Evolutionary conservation across 2,797 vertebrate genomes (phyloP).

Genomic region (Pachyuromys duprasi): DNA sequence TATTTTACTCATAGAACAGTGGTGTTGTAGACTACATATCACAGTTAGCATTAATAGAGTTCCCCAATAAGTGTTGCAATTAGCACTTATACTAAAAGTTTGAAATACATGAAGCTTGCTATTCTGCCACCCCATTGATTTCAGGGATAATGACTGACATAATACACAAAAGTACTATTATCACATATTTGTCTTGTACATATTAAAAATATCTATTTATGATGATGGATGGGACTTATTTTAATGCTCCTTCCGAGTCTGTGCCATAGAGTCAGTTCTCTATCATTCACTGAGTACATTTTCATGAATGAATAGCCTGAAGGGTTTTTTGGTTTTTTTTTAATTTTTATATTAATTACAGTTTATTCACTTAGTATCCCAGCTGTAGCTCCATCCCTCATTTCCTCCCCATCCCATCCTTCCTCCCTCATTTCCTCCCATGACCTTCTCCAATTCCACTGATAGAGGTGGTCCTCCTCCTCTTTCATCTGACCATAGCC

Average conservation of each 20-base stretch:
- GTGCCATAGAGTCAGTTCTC: neutral
- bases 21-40: neutral
- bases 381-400: too few relatives aligned
- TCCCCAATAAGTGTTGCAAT: neutral
- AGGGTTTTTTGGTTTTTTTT: too few relatives aligned
- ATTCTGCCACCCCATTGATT: neutral
- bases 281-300: neutral
- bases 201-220: neutral
- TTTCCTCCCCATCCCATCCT: too few relatives aligned
- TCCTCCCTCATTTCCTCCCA: too few relatives aligned
- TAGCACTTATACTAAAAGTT: neutral
- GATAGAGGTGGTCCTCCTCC: too few relatives aligned
- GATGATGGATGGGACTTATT: neutral
- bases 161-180: neutral
- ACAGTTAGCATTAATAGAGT: slow-evolving; percentile 14
- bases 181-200: neutral
- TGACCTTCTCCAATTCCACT: too few relatives aligned
- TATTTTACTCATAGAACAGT: neutral
- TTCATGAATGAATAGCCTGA: neutral
- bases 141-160: neutral
- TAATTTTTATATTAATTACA: too few relatives aligned
- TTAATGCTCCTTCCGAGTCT: neutral
- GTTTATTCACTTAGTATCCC: too few relatives aligned
- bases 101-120: neutral
- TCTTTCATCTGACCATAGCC: too few relatives aligned